A percentile compares a stretch with the other conserved stretches of the same genome.
Evolutionary conservation across 1,140 invertebrate genomes (phyloP).

Genomic region (Trichoplusia ni): DNA sequence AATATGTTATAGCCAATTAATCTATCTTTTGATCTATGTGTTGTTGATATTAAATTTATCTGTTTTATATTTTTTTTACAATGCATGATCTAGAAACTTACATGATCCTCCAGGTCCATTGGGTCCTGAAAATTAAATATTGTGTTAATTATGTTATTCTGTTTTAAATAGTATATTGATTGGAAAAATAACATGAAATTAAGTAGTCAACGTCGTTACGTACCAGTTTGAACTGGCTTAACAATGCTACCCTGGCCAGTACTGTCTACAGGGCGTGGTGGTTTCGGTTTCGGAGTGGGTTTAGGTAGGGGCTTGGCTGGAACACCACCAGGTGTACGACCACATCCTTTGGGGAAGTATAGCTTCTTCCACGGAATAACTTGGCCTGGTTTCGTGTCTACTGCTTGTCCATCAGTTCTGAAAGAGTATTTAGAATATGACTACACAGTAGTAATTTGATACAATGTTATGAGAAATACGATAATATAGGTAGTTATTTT

Average conservation of each 20-base stretch:
- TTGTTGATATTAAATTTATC: no score
- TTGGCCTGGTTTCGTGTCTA: conserved; percentile 47
- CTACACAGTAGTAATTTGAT: no score
- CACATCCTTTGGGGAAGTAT: conserved; percentile 72
- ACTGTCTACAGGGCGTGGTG: conserved; percentile 55
- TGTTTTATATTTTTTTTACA: no score
- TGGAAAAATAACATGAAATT: background rate
- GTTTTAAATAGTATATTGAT: background rate
- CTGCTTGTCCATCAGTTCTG: conserved; percentile 15
- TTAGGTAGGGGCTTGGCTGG: conserved; percentile 60
- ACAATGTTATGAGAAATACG: no score
- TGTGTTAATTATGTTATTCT: background rate
- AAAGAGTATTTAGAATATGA: background rate
- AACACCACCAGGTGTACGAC: conserved; percentile 69
- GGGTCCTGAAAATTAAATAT: conserved; percentile 25
- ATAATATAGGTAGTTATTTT: no score
- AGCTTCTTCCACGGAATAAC: conserved; percentile 65
- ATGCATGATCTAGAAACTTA: conserved; percentile 1
- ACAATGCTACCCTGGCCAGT: conserved; percentile 58
- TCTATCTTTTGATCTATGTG: no score
- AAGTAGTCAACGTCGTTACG: conserved; percentile 14
- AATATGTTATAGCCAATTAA: background rate
- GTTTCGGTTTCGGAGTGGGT: conserved; percentile 46
- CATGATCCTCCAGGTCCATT: conserved; percentile 15
- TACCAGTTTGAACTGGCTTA: conserved; percentile 56